Evolutionary conservation across 2,888 invertebrate genomes (phyloP), one percentile per base, ranked within the genome.

Genomic region (Eupelmus urozonus): DNA sequence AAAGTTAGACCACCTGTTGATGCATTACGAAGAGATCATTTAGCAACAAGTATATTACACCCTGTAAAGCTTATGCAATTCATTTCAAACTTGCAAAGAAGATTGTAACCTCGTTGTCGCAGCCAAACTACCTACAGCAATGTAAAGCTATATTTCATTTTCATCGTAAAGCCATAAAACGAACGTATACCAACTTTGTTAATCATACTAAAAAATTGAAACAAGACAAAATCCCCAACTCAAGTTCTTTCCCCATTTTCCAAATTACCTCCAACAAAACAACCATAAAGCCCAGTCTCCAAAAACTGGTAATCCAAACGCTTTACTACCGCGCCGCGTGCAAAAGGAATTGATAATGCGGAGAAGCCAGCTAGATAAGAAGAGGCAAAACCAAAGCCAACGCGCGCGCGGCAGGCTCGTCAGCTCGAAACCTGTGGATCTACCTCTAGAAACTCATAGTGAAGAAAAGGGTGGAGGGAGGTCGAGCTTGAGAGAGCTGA

Each of bases 381-480:
- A 67, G 60, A 66, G 20, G 42, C 16, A 2, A 69, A 70, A 65
- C 42, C 70, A 79, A 81, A 80, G 72, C 75, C 55, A 67, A 79
- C 76, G 73, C 74, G 74, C n/a, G 72, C 80, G 78, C 55, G 63
- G 72, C 78, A 78, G n/a, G 29, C 74, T 60, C n/a, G n/a, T n/a
- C 62, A 65, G 78, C 74, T n/a, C n/a, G 65, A 80, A 83, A 82
- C 79, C 81, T 80, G 81, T 81, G 80, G 82, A 82, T 82, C 79
- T n/a, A n/a, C n/a, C n/a, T n/a, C n/a, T n/a, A n/a, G n/a, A n/a
- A n/a, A n/a, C n/a, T n/a, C 78, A 67, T 72, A 80, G 79, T 78
- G 81, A 82, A 69, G 29, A 42, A 23, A 13, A 78, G 81, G 69
- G 81, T 70, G 34, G 53, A 63, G 55, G 76, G 76, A 78, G 70